Base-by-base conservation (phyloP, 1,140 invertebrate species). In the Eupristina koningsbergeri region DNA sequence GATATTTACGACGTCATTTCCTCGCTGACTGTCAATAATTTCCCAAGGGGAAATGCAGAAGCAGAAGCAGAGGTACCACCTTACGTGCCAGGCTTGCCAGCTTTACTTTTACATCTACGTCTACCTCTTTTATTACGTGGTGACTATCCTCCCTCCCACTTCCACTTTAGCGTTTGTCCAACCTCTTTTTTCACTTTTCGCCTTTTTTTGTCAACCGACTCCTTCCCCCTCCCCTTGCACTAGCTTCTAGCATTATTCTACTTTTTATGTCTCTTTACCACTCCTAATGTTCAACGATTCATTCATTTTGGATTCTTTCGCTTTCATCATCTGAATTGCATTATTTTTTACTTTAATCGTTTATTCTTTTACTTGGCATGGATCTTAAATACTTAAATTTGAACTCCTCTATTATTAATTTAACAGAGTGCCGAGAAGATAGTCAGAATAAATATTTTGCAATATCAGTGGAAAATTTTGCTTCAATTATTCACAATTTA, bases 1-100 rank as follows among this genome's bases (percentile, higher is more conserved):
- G 90, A 90, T 92, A 92, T 91, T 92, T 92, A 92, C 90, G 91
- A 91, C 90, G 90, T 92, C 90, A 92, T 92, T 92, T 92, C 89
- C 91, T 90, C 85, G 91, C 90, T 90, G 90, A 92, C 91, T 92
- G 91, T 92, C 91, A 92, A 92, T 92, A 92, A 92, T 92, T 92
- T 92, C 91, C 91, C 91, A 88, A 80, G 91, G 89, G 91, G 90
- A 87, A 88, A 91, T 89, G 88, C 88, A 88, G 84, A 89, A 91
- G 88, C 87, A 89, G 84, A 71, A 71, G 22, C 71, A 53, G 36
- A 71, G 73, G 45, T 67, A 74, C 58, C 75, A 84, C 84, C 85
- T 86, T 86, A 79, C 80, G 67, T 84, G 81, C n/a, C n/a, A n/a
- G n/a, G n/a, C 82, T 81, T 36, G 67, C 29, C 86, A 83, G 73